Percentiles rank a stretch among this genome's conserved stretches.
Evolutionary conservation across 2,797 vertebrate genomes (phyloP).

Genomic region (Halcyon badia): DNA sequence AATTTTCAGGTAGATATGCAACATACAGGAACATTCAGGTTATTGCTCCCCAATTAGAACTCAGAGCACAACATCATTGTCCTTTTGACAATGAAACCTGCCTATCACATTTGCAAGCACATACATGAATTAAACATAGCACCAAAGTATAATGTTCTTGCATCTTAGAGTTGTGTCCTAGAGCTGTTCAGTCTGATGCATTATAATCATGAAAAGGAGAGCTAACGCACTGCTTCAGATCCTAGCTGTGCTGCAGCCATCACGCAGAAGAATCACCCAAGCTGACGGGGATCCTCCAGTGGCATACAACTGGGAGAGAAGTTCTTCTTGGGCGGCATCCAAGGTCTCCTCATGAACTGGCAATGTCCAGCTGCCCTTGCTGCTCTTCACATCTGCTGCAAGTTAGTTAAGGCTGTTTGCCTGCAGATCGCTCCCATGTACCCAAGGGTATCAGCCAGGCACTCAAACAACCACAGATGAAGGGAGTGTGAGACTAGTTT

Average conservation of each 20-base stretch:
- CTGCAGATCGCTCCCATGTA: not conserved
- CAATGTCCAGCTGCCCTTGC: not conserved
- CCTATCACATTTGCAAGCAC: not conserved
- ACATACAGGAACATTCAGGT: not conserved
- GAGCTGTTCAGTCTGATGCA: not conserved
- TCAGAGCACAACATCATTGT: not conserved
- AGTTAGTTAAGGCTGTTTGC: not conserved
- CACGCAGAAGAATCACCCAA: not conserved
- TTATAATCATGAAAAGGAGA: not conserved
- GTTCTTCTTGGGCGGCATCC: not conserved
- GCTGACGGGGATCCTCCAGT: not conserved
- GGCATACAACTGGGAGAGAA: not conserved
- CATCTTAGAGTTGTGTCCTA: not conserved
- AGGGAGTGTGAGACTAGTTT: not conserved
- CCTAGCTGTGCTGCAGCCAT: not conserved
- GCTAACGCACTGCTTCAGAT: not conserved
- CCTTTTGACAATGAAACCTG: constrained; percentile 52
- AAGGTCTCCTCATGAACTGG: not conserved
- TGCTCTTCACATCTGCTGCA: not conserved
- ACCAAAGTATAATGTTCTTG: constrained; percentile 3
- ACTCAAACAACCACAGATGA: not conserved
- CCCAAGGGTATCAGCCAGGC: not conserved
- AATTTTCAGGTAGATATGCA: not conserved
- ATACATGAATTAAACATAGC: constrained; percentile 50
- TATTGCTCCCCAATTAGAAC: not conserved